Percentiles rank a stretch among this genome's conserved stretches.
These are phyloP conservation scores for Montipora capricornis DNA, from an alignment of 64 coral and sea anemone genomes.

Conservation along the genomic window DNA sequence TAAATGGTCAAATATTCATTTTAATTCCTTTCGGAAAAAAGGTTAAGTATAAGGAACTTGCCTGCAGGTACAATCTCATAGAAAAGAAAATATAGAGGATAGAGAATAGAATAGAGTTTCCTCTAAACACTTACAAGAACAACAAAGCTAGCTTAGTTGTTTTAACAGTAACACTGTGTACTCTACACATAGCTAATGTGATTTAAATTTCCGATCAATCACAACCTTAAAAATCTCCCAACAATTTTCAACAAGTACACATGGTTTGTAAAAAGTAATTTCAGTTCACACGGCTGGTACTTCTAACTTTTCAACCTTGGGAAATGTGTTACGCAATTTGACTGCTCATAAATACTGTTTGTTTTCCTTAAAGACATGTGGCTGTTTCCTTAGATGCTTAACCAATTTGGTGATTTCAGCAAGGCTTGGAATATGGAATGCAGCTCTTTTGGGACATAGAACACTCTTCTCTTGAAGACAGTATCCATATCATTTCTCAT, in stretches of 20 bases:
- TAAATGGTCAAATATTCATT: background rate
- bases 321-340: no score
- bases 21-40: background rate
- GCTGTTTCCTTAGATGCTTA: background rate
- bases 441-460: constrained; percentile 12
- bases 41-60: background rate
- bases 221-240: background rate
- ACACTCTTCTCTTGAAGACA: constrained; percentile 17
- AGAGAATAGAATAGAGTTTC: constrained; percentile 1
- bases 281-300: no score
- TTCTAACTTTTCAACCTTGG: background rate
- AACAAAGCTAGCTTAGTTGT: constrained; percentile 1
- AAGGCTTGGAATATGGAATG: background rate
- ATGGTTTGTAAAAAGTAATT: background rate
- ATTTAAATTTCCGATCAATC: constrained; percentile 5
- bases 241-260: no score
- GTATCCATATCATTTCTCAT: background rate
- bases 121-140: background rate
- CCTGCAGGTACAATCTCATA: background rate
- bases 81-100: constrained; percentile 1
- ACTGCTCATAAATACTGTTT: background rate
- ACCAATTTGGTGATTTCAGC: background rate
- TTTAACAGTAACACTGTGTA: background rate
- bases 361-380: background rate
- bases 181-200: background rate